Percentiles rank a stretch among this genome's conserved stretches.
Conservation (phyloP, 2,797 vertebrate genomes). For the Sternotherus odoratus region DNA sequence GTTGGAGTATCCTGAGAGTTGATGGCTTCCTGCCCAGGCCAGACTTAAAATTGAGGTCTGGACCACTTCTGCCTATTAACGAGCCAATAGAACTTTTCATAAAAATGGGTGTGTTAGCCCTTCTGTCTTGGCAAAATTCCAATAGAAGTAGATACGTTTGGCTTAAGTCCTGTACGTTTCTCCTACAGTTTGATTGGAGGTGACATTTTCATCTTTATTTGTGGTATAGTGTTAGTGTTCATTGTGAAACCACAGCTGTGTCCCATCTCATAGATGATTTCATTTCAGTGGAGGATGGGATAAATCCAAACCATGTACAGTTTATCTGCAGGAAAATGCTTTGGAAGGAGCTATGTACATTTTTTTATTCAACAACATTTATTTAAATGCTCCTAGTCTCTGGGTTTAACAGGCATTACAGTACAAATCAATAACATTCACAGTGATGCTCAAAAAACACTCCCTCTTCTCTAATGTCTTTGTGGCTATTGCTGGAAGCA, state of each 20-base stretch:
- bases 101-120: neutral
- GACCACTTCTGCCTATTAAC: neutral
- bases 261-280: neutral
- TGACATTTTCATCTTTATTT: neutral
- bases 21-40: neutral
- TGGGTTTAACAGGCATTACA: neutral
- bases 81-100: neutral
- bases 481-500: conserved; percentile 29
- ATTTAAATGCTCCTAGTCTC: neutral
- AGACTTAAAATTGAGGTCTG: neutral
- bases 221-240: neutral
- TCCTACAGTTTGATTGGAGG: neutral
- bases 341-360: neutral
- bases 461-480: neutral
- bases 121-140: neutral
- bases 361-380: neutral
- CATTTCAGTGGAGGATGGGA: neutral
- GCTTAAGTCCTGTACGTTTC: neutral
- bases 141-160: neutral
- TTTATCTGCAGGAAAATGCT: neutral
- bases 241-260: neutral
- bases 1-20: neutral
- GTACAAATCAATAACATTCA: neutral
- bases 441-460: neutral
- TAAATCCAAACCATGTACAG: neutral